phyloP scores from a whole-genome alignment of 2,113 vertebrate species.

The Tragelaphus imberbis region DNA sequence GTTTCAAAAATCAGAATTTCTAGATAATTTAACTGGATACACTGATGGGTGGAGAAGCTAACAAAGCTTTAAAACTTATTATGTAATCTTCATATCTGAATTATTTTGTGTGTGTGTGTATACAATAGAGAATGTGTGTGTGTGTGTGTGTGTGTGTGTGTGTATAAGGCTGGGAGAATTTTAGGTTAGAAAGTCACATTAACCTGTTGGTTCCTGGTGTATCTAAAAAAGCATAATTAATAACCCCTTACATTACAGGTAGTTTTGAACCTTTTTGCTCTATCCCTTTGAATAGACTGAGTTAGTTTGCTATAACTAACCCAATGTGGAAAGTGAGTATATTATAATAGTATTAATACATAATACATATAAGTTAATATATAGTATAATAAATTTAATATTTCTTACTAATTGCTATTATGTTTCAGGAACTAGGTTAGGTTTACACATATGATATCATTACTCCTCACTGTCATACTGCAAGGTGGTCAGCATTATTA shows the following conservation, averaged over 20 bases:
- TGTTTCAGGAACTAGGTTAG: not conserved
- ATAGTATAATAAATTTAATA: not conserved
- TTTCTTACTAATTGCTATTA: not conserved
- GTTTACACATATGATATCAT: not conserved
- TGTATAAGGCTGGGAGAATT: not conserved
- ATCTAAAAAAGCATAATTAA: not conserved
- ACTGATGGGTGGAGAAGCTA: not conserved
- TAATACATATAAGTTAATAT: not conserved
- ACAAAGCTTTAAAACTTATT: not conserved
- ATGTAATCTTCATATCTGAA: not conserved
- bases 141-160: not conserved
- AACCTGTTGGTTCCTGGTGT: not conserved
- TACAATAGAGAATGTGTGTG: not conserved
- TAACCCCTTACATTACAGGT: not conserved
- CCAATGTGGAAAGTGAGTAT: not conserved
- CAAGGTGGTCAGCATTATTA: not conserved
- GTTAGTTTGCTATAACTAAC: not conserved
- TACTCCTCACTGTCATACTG: not conserved
- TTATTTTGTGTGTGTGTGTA: not conserved
- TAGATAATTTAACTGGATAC: not conserved
- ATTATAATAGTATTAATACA: not conserved
- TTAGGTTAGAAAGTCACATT: conserved; percentile 5
- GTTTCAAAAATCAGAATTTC: not conserved
- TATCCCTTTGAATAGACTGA: not conserved
- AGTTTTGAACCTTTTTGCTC: not conserved